Evolutionary conservation across 2,888 invertebrate species (phyloP).

Genomic region (Apoda limacodes): DNA sequence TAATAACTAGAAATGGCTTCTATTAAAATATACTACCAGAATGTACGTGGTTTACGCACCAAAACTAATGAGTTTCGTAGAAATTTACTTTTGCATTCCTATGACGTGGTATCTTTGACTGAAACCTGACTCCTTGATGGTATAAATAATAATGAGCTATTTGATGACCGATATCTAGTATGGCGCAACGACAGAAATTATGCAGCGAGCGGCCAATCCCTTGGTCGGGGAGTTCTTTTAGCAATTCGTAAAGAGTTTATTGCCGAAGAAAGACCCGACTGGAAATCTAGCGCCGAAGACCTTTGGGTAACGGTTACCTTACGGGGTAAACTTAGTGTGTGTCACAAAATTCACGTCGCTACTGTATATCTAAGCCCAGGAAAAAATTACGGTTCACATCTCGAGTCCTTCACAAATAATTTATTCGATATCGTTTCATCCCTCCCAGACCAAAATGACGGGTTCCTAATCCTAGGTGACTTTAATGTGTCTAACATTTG

Average conservation of each 20-base stretch:
- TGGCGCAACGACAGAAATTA: slow-evolving; percentile 10
- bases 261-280: no score
- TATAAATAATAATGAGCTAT: slow-evolving; percentile 5
- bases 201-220: slow-evolving; percentile 1
- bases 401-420: slow-evolving; percentile 10
- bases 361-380: slow-evolving; percentile 4
- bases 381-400: slow-evolving; percentile 4
- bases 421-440: slow-evolving; percentile 6
- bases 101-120: slow-evolving; percentile 4
- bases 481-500: no score
- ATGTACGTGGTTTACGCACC: no score
- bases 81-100: slow-evolving; percentile 1
- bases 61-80: no score
- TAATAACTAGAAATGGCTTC: no score
- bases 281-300: slow-evolving; percentile 13
- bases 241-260: slow-evolving; percentile 7
- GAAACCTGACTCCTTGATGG: slow-evolving; percentile 8
- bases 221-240: slow-evolving; percentile 11
- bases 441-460: slow-evolving; percentile 2
- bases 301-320: slow-evolving; percentile 11
- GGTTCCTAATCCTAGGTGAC: no score
- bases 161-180: slow-evolving; percentile 4
- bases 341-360: slow-evolving; percentile 5
- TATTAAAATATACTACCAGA: no score
- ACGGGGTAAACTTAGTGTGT: slow-evolving; percentile 1